Percentiles rank a stretch among this genome's conserved stretches.
These are phyloP conservation scores for Rattus norvegicus DNA, from an alignment of 2,113 vertebrate species.

Conservation along the genomic window GRCr8 NC_086020.1:81556001-81556500, in stretches of 20 bases:
- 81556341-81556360: fast-evolving
- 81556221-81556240: neutral
- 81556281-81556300: neutral
- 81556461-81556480: neutral
- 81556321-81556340: neutral
- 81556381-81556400: neutral
- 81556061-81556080: neutral
- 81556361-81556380: neutral
- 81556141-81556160: neutral
- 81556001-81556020: neutral
- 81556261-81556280: neutral
- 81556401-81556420: neutral
- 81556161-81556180: neutral
- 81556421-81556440: neutral
- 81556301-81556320: neutral
- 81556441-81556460: neutral
- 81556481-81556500: neutral
- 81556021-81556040: neutral
- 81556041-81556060: neutral
- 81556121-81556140: neutral
- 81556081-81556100: neutral
- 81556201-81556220: neutral
- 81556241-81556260: neutral
- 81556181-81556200: neutral
- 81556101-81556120: neutral